Evolutionary conservation across 2,797 vertebrate species (phyloP).

Genomic region (Notolepis coatsorum): DNA sequence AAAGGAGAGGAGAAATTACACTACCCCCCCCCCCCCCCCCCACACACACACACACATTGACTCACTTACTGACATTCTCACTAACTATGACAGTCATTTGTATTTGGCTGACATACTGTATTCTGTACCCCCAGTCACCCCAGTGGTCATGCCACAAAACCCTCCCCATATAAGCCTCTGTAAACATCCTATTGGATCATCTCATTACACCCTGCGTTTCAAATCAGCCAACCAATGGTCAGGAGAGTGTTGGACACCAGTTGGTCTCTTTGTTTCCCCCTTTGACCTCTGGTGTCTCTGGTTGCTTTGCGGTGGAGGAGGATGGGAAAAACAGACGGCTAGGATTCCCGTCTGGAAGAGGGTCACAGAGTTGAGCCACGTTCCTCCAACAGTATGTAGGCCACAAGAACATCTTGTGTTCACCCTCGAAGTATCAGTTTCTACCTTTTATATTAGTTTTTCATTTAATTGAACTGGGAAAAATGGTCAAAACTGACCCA

Average conservation of each 20-base stretch:
- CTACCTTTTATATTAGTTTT: neutral
- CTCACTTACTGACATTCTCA: no score
- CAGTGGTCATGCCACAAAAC: neutral
- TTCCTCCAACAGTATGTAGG: slow-evolving; percentile 14
- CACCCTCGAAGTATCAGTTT: neutral
- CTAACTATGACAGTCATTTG: no score
- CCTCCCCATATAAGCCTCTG: neutral
- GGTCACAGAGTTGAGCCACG: neutral
- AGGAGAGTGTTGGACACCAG: neutral
- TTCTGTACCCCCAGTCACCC: no score
- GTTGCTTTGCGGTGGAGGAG: neutral
- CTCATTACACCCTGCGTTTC: neutral
- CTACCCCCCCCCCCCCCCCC: no score
- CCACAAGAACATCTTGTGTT: neutral
- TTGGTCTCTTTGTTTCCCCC: slow-evolving; percentile 16
- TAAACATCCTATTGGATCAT: neutral
- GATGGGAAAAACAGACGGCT: slow-evolving; percentile 38
- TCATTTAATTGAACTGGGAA: neutral
- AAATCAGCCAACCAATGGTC: neutral
- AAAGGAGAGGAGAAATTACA: no score
- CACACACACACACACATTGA: no score
- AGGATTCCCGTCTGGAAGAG: slow-evolving; percentile 29
- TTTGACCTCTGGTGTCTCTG: slow-evolving; percentile 28
- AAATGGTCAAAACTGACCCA: no score
- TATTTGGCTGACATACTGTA: no score